Evolutionary conservation across 2,888 invertebrate species (phyloP), one percentile per base, ranked within the genome.

Genomic region (Pammene aurita): DNA sequence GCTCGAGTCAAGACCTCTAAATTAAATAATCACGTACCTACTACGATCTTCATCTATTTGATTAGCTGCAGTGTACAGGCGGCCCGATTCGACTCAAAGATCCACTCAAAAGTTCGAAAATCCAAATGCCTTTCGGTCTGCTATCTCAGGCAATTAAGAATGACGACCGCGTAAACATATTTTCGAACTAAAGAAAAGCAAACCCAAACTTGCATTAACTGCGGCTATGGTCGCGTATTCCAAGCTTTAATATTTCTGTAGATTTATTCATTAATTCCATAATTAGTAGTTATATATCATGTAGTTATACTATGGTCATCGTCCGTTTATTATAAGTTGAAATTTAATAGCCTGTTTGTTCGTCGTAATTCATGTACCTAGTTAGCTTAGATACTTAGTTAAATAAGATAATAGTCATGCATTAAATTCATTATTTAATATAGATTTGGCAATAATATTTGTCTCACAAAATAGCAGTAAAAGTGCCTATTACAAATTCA

Each of bases 1-100:
- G 95, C 84, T 94, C 94, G 66, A 95, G 94, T 72, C 94, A 94
- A 84, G 94, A 94, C 77, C 84, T 93, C 71, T 93, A 86, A 83
- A 41, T n/a, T 5, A n/a, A 26, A 38, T 14, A 11, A 50, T 50
- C 16, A 42, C 52, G 11, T 26, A 63, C 18, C 7, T 18, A 18
- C 18, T 38, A 26, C 41, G 13, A 16, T 6, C 2, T 14, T 14
- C 46, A 48, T 14, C 48, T 16, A 13, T 62, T 48, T 41, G 41
- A 48, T 50, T 48, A 13, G 26, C 13, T 52, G 41, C 14, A 18
- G 50, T 50, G 42, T 26, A 26, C 57, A 57, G n/a, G 26, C 18
- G 18, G 14, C 41, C 41, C 26, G 14, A 50, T 52, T 38, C 42
- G 26, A 41, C 26, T 42, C 41, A 38, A 62, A 52, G 6, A 54